Base-by-base conservation (phyloP, 2,888 invertebrate genomes). In the Hyles lineata region DNA sequence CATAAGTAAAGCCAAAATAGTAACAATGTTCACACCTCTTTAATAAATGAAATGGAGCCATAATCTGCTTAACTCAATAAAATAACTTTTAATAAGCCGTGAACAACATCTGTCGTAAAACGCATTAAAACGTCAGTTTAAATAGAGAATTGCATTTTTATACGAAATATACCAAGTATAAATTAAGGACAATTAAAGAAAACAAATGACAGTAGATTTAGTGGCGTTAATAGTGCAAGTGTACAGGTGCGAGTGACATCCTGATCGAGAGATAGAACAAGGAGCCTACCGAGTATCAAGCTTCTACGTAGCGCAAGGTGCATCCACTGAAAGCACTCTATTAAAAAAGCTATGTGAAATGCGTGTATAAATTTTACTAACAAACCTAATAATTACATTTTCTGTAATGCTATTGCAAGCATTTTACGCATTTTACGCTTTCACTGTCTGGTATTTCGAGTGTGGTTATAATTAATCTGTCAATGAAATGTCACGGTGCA, bases 221-320 rank as follows among this genome's bases (percentile, higher is more conserved):
- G 43, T 67, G 67, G 17, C 43, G 43, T 63, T 67, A 62, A 32
- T 32, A 25, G 32, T 8, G 73, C 70, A 71, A 63, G 73, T 73
- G 70, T 50, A 23, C 32, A 2, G 43, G 70, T 55, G 9, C 25
- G 70, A 32, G 29, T 62, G 55, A 62, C 62, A 70, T 55, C 70
- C 43, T 25, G 50, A 67, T 72, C 55, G 58, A 55, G 1, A 55
- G 63, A 63, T 72, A 72, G 35, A 19, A 63, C n/a, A 32, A 50
- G 29, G 50, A 29, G 19, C 58, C 52, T 17, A 50, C 21, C 29
- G 55, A 11, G 43, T 43, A 43, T 0, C 52, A 32, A 52, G n/a
- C n/a, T 62, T 71, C n/a, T 55, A 52, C 29, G 29, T 17, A 60
- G 11, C 52, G 61, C 71, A 71, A 63, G 55, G 71, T 71, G 71